Evolutionary conservation across 2,797 vertebrate genomes (phyloP).

Genomic region (Gastrophryne carolinensis): DNA sequence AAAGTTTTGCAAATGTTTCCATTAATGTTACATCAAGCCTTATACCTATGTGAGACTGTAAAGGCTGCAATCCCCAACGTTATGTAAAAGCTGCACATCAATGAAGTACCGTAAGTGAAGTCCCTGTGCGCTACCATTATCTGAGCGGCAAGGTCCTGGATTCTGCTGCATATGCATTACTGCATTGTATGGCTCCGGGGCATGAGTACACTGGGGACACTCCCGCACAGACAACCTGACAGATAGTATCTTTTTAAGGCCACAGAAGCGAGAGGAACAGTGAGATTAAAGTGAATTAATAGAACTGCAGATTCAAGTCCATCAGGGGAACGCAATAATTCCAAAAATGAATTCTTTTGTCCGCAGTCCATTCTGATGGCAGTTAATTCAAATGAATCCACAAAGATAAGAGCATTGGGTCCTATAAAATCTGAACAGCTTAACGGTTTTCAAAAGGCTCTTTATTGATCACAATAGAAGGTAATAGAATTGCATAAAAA

Average conservation of each 20-base stretch:
- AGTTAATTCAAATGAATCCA: constrained; percentile 33
- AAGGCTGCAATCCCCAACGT: constrained; percentile 27
- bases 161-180: constrained; percentile 27
- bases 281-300: constrained; percentile 46
- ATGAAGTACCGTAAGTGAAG: not conserved
- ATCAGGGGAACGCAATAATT: constrained; percentile 13
- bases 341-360: constrained; percentile 44
- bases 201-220: constrained; percentile 1
- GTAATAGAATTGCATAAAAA: too few species aligned
- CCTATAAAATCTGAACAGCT: not conserved
- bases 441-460: not conserved
- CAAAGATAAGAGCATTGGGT: constrained; percentile 6
- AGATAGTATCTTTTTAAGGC: constrained; percentile 42
- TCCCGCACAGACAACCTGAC: constrained; percentile 30
- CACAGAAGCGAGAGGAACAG: constrained; percentile 31
- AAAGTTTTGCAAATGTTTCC: constrained; percentile 27
- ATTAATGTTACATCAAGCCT: constrained; percentile 31
- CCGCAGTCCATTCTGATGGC: constrained; percentile 2
- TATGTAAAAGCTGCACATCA: constrained; percentile 28
- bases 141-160: constrained; percentile 3
- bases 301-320: constrained; percentile 24
- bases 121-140: constrained; percentile 19
- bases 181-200: constrained; percentile 33
- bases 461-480: constrained; percentile 28
- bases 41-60: constrained; percentile 10